Evolutionary conservation across 2,113 vertebrate species (phyloP), one percentile per base, ranked within the genome.

Genomic region (Hippoglossus stenolepis): DNA sequence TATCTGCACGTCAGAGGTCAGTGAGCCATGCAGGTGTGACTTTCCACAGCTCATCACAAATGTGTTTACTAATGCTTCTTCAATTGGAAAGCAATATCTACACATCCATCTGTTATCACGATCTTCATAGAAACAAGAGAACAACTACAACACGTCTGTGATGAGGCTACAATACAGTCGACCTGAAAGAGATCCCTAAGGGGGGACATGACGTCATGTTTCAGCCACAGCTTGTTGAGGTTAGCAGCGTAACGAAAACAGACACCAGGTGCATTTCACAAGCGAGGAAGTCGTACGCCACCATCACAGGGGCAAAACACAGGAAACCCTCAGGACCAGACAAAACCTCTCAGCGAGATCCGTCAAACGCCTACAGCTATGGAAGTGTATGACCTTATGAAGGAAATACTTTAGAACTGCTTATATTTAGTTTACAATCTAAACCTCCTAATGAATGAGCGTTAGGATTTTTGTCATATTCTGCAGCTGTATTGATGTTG

Each of bases 221-320:
- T 75, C 75, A 80, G 68, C 79, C 7, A 15, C 58, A 70, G 85
- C 84, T 85, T 88, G 82, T 87, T 88, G 87, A 93, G 89, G 89
- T 91, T 90, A 87, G 78, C 47, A 76, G 78, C 71, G 63, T 90
- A 89, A 89, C 85, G 89, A 90, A 92, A 90, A 89, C 85, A 91
- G 49, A 72, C 73, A 67, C 85, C 93, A 94, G 91, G 90, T 94
- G 92, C 91, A 87, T 85, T 85, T 91, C 87, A 87, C 83, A 91
- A 84, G 84, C 67, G 28, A 90, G 89, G 88, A 90, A 85, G 90
- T 87, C 71, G 71, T 78, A 82, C 23, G 24, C 78, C 64, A 74
- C 73, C 65, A 88, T 85, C 76, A 85, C 81, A 85, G 73, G 87
- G 82, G 71, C 83, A 81, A 87, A 90, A 87, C 85, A 93, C 90